Evolutionary conservation across 2,797 vertebrate species (phyloP).

Genomic region (Poeciliopsis paucimaculata): DNA sequence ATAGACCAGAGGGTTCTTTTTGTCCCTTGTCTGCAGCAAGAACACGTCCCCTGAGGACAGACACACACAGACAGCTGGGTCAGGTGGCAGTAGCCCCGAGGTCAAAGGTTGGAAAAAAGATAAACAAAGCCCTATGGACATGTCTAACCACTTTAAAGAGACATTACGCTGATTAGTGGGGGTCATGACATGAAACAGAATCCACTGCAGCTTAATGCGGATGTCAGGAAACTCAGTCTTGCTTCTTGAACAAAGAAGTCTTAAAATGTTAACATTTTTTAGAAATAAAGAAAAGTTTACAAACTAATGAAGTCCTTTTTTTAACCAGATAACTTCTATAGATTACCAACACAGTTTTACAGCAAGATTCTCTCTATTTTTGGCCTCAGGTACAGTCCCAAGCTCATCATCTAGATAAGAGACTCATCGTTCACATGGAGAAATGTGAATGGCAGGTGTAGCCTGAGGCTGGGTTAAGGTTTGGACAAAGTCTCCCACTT

Average conservation of each 20-base stretch:
- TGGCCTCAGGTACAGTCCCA: slow-evolving; percentile 28
- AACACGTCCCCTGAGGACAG: slow-evolving; percentile 90
- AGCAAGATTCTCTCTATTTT: not conserved
- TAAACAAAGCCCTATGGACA: slow-evolving; percentile 60
- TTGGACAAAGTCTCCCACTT: slow-evolving; percentile 24
- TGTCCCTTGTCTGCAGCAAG: slow-evolving; percentile 91
- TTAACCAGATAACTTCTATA: not conserved
- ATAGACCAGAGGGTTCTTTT: slow-evolving; percentile 92
- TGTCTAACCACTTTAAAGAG: slow-evolving; percentile 51
- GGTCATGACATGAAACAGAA: slow-evolving; percentile 40
- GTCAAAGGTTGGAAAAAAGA: slow-evolving; percentile 68
- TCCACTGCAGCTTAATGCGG: not conserved
- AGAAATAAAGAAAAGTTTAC: not conserved
- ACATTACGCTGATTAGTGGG: slow-evolving; percentile 35
- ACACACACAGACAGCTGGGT: slow-evolving; percentile 49
- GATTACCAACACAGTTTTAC: slow-evolving; percentile 1
- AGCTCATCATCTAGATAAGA: slow-evolving; percentile 20
- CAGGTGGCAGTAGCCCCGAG: slow-evolving; percentile 51
- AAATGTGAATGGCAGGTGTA: slow-evolving; percentile 33
- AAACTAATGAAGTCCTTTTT: not conserved
- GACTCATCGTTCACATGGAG: slow-evolving; percentile 15
- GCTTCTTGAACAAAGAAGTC: slow-evolving; percentile 2
- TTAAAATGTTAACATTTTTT: not conserved
- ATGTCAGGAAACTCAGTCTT: not conserved
- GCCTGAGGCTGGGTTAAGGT: slow-evolving; percentile 31